Percentiles rank a stretch among this genome's conserved stretches.
Evolutionary conservation across 2,797 vertebrate species (phyloP).

Genomic region (Triplophysa bombifrons): DNA sequence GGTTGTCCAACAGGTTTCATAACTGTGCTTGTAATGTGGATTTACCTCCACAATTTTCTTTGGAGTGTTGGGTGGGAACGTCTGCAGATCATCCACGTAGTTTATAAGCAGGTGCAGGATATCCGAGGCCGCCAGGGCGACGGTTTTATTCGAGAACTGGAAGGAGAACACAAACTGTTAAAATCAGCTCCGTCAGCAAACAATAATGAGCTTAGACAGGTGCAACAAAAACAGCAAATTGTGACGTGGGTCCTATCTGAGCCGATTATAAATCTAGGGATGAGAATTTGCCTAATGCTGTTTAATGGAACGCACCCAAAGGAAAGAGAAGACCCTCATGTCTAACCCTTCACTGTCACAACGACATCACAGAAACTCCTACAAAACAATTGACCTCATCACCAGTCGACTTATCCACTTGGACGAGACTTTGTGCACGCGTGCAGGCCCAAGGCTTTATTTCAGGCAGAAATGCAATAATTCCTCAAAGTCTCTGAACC

Average conservation of each 20-base stretch:
- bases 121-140: conserved; percentile 94
- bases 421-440: conserved; percentile 27
- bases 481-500: conserved; percentile 54
- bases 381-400: conserved; percentile 18
- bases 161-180: conserved; percentile 39
- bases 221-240: conserved; percentile 5
- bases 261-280: conserved; percentile 12
- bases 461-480: conserved; percentile 52
- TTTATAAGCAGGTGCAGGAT: conserved; percentile 94
- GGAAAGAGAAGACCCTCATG: conserved; percentile 14
- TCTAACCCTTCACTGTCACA: conserved; percentile 13
- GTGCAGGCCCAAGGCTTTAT: conserved; percentile 24
- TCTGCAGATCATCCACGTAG: conserved; percentile 89
- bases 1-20: neutral
- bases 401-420: conserved; percentile 4
- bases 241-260: conserved; percentile 4
- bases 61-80: conserved; percentile 89
- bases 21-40: neutral
- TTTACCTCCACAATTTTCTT: conserved; percentile 96
- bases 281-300: conserved; percentile 25
- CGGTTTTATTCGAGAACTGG: conserved; percentile 97
- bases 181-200: conserved; percentile 1
- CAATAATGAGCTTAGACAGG: conserved; percentile 9
- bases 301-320: conserved; percentile 20
- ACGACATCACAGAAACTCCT: conserved; percentile 10